Evolutionary conservation across 1,140 invertebrate genomes (phyloP), one percentile per base, ranked within the genome.

Genomic region (Scaptodrosophila lebanonensis): DNA sequence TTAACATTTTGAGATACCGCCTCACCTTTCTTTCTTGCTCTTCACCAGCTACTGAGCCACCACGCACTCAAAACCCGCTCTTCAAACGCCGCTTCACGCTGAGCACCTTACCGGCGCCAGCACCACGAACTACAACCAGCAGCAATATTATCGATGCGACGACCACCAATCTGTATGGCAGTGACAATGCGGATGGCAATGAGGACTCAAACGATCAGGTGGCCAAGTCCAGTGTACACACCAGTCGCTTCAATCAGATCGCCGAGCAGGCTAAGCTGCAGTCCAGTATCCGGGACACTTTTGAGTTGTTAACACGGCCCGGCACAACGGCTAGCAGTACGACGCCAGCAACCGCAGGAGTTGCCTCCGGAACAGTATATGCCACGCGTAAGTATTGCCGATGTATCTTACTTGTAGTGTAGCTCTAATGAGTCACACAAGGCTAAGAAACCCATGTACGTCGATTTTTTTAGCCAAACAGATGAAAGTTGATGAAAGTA

Each of bases 181-280:
- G 8, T 25, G 22, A 25, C 8, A 25, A 25, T 25, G 15, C 33
- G 5, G 56, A 53, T 4, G 8, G 22, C 1, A 57, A 9, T 32
- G 83, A 83, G 8, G 71, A 85, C 15, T 70, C 63, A 13, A 66
- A 68, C 12, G 83, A 85, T 40, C 83, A 85, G 58, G 61, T 85
- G 42, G 83, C 83, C 49, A 85, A 83, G 39, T 85, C 83, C 2
- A 85, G 83, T 50, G 82, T 85, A 16, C 83, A 85, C 18, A 70
- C 77, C 8, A 85, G 73, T 36, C 77, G 60, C 44, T 84, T 85
- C 30, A 85, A 85, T 51, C 77, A 85, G 32, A 82, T 85, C 16
- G 38, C 65, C 5, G 68, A 77, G 6, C 72, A 79, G 42, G 39
- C 27, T n/a, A n/a, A n/a, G n/a, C n/a, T n/a, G n/a, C n/a, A n/a